Evolutionary conservation across 1,140 invertebrate species (phyloP).

Genomic region (Cardiocondyla obscurior): DNA sequence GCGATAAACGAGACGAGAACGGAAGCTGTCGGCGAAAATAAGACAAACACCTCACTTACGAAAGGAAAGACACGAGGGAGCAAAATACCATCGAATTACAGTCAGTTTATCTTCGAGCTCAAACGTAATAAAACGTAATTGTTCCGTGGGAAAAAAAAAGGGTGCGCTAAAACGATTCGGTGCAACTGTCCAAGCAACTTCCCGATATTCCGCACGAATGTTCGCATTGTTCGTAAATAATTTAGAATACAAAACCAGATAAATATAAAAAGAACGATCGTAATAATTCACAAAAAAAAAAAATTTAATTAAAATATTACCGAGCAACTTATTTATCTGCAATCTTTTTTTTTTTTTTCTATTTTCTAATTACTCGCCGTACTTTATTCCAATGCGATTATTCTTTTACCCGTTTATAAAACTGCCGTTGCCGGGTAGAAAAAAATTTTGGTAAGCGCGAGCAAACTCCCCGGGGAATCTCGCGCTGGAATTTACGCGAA

Average conservation of each 20-base stretch:
- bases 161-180: not conserved
- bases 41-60: slow-evolving; percentile 43
- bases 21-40: slow-evolving; percentile 45
- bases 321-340: too few species aligned
- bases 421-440: not conserved
- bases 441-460: not conserved
- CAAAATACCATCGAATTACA: slow-evolving; percentile 38
- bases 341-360: too few species aligned
- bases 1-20: slow-evolving; percentile 25
- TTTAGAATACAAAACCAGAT: not conserved
- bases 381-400: too few species aligned
- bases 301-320: too few species aligned
- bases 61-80: not conserved
- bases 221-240: not conserved
- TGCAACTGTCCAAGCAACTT: not conserved
- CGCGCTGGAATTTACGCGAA: slow-evolving; percentile 13
- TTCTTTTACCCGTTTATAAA: not conserved
- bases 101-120: slow-evolving; percentile 27
- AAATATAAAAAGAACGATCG: not conserved
- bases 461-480: not conserved
- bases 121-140: slow-evolving; percentile 40
- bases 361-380: not conserved
- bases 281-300: too few species aligned
- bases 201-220: not conserved
- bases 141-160: not conserved